A percentile compares a stretch with the other conserved stretches of the same genome.
Conservation (phyloP, 2,797 vertebrate genomes). For the Schizothorax lantsangensis region DNA sequence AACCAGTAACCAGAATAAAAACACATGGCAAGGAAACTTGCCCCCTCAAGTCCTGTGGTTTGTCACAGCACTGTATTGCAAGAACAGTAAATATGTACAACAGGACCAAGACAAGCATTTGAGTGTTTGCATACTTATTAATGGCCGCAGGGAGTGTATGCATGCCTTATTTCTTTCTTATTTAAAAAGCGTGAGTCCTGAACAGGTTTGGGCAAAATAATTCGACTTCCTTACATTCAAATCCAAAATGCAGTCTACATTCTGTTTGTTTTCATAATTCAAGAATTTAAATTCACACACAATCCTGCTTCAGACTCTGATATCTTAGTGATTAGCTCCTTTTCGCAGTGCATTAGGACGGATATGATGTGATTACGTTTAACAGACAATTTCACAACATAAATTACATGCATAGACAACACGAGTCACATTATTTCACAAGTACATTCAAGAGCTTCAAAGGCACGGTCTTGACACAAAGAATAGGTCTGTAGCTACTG, state of each 20-base stretch:
- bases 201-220: background rate
- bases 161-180: background rate
- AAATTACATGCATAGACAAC: conserved; percentile 20
- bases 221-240: background rate
- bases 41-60: background rate
- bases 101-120: background rate
- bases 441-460: conserved; percentile 31
- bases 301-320: background rate
- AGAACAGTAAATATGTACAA: background rate
- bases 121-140: background rate
- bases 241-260: background rate
- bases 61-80: background rate
- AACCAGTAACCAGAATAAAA: background rate
- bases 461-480: conserved; percentile 15
- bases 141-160: background rate
- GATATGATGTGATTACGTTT: background rate
- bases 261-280: background rate
- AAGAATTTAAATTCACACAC: background rate
- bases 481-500: conserved; percentile 10
- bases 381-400: conserved; percentile 12
- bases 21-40: background rate
- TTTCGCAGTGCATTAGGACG: background rate
- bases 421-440: conserved; percentile 9
- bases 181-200: background rate
- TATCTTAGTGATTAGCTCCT: background rate